Conservation (phyloP, 2,888 invertebrate genomes). For the Colletes collaris region DNA sequence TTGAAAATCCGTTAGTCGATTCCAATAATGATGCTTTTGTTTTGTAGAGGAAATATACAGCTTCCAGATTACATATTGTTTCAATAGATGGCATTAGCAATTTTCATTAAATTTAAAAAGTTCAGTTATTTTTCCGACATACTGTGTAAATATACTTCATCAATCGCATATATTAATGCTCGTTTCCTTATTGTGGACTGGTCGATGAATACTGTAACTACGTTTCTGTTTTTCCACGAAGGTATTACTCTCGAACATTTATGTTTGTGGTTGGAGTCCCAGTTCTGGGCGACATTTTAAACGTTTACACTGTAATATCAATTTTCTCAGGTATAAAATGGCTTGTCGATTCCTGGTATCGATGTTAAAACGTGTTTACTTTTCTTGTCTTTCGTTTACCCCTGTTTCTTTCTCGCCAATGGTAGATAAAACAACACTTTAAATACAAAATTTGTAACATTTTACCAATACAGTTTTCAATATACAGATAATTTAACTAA, state of each 20-base stretch:
- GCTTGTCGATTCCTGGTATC: not conserved
- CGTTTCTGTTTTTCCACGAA: slow-evolving; percentile 37
- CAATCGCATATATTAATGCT: not conserved
- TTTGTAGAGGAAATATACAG: too few relatives aligned
- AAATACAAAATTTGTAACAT: not conserved
- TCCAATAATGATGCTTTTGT: too few relatives aligned
- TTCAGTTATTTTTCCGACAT: too few relatives aligned
- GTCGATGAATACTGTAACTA: slow-evolving; percentile 9
- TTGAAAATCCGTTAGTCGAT: too few relatives aligned
- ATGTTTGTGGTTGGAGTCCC: slow-evolving; percentile 25
- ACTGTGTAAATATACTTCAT: not conserved
- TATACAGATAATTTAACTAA: too few relatives aligned
- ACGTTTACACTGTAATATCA: slow-evolving; percentile 51
- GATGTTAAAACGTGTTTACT: slow-evolving; percentile 30
- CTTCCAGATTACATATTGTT: too few relatives aligned
- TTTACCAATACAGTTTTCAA: too few relatives aligned
- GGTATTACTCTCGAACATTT: slow-evolving; percentile 47
- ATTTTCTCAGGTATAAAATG: slow-evolving; percentile 38
- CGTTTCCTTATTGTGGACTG: not conserved
- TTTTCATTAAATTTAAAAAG: too few relatives aligned
- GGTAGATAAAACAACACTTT: not conserved
- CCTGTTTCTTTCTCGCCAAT: not conserved
- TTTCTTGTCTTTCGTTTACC: not conserved
- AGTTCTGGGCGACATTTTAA: slow-evolving; percentile 52
- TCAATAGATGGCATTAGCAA: too few relatives aligned